Conservation (phyloP, 2,888 invertebrate genomes). For the Drosophila kambysellisi region DNA sequence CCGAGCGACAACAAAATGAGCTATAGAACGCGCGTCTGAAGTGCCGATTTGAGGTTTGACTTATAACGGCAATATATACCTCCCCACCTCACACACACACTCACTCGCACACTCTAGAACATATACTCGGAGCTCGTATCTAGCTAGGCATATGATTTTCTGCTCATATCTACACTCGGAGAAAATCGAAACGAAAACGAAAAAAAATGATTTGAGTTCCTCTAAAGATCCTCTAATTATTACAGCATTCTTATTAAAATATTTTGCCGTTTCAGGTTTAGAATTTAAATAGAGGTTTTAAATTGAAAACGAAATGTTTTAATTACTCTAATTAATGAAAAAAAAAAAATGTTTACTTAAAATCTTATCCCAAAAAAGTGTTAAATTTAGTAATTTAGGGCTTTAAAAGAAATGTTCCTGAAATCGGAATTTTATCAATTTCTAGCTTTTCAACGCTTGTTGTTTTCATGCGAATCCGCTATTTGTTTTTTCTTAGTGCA, state of each 20-base stretch:
- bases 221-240: no score
- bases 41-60: conserved; percentile 80
- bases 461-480: no score
- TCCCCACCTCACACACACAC: conserved; percentile 7
- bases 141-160: conserved; percentile 22
- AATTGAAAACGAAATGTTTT: neutral
- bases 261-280: neutral
- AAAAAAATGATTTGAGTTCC: neutral
- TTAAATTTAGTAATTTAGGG: neutral
- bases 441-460: neutral
- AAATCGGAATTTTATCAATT: neutral
- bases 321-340: neutral
- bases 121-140: conserved; percentile 10
- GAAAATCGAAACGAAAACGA: no score
- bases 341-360: neutral
- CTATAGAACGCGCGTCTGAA: conserved; percentile 72
- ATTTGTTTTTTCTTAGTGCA: neutral
- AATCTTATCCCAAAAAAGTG: neutral
- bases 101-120: neutral
- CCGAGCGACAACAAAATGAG: conserved; percentile 67
- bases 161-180: conserved; percentile 4
- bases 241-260: neutral
- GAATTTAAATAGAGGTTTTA: fast-evolving
- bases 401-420: neutral
- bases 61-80: conserved; percentile 55